phyloP scores from a whole-genome alignment of 2,888 invertebrate genomes.

The Agrilus cyanescens region DNA sequence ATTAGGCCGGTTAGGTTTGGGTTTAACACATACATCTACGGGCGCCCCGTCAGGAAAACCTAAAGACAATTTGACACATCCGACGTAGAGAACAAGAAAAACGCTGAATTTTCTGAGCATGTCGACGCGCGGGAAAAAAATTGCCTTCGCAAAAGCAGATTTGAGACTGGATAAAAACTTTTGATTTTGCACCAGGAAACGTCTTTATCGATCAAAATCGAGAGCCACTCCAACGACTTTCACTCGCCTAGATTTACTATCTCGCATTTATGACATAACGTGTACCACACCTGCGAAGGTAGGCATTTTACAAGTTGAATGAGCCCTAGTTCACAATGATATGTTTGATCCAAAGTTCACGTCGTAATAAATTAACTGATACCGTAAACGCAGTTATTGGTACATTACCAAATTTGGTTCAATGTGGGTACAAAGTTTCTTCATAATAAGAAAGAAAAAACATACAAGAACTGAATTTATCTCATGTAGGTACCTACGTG shows the following conservation, averaged over 20 bases:
- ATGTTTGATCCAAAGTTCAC: too few species aligned
- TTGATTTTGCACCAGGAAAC: constrained; percentile 12
- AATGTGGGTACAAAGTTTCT: too few species aligned
- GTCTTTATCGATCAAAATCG: constrained; percentile 9
- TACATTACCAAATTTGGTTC: too few species aligned
- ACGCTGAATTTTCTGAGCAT: not conserved
- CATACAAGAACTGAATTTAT: too few species aligned
- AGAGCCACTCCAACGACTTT: constrained; percentile 10
- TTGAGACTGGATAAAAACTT: constrained; percentile 12
- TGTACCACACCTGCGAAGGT: not conserved
- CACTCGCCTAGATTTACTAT: constrained; percentile 11
- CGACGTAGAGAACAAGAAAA: not conserved
- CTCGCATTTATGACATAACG: not conserved
- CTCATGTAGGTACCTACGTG: too few species aligned
- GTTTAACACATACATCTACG: constrained; percentile 67
- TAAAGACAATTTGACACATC: not conserved
- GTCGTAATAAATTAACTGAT: too few species aligned
- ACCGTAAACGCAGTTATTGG: too few species aligned
- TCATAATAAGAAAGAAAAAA: too few species aligned
- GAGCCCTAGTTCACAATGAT: too few species aligned
- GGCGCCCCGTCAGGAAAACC: constrained; percentile 74
- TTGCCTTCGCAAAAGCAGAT: constrained; percentile 6
- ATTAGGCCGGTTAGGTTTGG: constrained; percentile 62
- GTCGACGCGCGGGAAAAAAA: not conserved
- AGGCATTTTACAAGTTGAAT: too few species aligned